Base-by-base conservation (phyloP, 2,797 vertebrate species). In the Spizella passerina region DNA sequence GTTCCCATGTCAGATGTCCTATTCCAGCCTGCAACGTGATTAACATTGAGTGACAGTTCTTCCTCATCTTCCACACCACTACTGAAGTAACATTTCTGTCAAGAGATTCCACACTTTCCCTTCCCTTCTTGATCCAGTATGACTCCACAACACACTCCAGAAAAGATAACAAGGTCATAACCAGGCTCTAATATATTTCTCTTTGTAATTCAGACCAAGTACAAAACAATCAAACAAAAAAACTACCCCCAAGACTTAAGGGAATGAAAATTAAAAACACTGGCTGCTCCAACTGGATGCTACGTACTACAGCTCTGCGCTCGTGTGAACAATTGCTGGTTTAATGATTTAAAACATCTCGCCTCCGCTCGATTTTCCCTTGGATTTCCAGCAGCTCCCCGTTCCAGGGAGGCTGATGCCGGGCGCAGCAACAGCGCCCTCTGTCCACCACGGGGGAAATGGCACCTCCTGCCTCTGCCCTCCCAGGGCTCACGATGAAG, bases 401-500 rank as follows among this genome's bases (percentile, higher is more conserved):
- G 2, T 26, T 13, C 10, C 23, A 12, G 38, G 14, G 47, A 27
- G 46, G 44, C 20, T 6, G 20, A 11, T 1, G 46, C 61, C 86
- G 38, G 56, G 55, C 10, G 94, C 89, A 73, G 85, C 95, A 94
- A 63, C 80, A 93, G 14, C 91, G 94, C 96, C 79, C 92, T 89
- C 97, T 97, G 63, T 32, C 88, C 13, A 30, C 26, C 6, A 4
- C 47, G n/a, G 29, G 14, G 17, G 27, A 52, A 84, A 75, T 3
- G 39, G 70, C 94, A 80, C 1, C 32, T 26, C 24, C 46, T 14
- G 78, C 27, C 38, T 34, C 29, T 24, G 41, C 52, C 41, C 38
- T n/a, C 10, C 50, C 23, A 8, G 46, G 29, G 34, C 79, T 50
- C 57, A 27, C 75, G 3, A 9, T 14, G 43, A 2, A 15, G 34